A percentile compares a stretch with the other conserved stretches of the same genome.
Conservation (phyloP, 2,113 vertebrate genomes). For the Herpailurus yagouaroundi region DNA sequence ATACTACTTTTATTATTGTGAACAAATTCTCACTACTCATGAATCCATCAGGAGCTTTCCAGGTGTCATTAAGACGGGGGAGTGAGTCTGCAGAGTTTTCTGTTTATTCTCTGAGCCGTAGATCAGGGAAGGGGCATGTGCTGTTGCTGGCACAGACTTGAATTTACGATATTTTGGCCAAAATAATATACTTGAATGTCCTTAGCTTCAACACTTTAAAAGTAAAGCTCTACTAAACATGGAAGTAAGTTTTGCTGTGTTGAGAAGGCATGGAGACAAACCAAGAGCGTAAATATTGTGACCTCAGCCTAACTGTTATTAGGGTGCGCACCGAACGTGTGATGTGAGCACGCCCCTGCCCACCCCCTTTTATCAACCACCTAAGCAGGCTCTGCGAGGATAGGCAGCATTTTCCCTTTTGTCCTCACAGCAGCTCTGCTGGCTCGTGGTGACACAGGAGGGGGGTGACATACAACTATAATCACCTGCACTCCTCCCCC, state of each 20-base stretch:
- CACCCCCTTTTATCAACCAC: accelerated
- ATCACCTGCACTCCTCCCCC: accelerated
- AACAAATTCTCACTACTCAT: neutral
- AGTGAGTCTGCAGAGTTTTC: neutral
- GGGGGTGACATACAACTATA: neutral
- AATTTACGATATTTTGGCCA: neutral
- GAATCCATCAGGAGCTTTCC: neutral
- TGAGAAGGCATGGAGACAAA: neutral
- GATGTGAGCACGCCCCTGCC: accelerated
- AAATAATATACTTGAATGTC: neutral
- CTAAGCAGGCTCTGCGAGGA: accelerated
- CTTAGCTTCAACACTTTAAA: neutral
- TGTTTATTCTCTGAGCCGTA: neutral
- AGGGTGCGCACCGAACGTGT: accelerated
- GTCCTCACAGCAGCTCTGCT: neutral
- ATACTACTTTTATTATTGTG: neutral
- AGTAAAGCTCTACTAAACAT: neutral
- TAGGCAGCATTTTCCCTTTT: neutral
- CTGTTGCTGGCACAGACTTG: neutral
- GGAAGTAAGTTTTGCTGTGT: neutral
- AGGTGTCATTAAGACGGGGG: neutral
- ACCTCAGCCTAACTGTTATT: accelerated
- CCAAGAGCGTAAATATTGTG: neutral
- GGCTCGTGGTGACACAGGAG: neutral
- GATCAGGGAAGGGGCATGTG: neutral